A percentile compares a stretch with the other conserved stretches of the same genome.
Conservation (phyloP, 2,888 invertebrate species). For the Altica lythri region DNA sequence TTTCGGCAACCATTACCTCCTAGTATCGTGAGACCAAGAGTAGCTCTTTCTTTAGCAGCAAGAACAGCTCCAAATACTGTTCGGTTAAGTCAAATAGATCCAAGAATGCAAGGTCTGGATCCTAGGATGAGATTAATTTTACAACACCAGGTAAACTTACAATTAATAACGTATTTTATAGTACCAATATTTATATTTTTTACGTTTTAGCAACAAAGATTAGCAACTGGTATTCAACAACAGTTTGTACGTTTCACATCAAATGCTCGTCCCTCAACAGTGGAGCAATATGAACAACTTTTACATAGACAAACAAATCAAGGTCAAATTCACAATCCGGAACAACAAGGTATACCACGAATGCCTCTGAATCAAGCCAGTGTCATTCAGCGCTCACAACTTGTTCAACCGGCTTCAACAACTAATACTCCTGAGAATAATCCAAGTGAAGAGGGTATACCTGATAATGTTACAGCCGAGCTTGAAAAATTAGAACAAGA, state of each 20-base stretch:
- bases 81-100: slow-evolving; percentile 54
- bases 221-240: slow-evolving; percentile 38
- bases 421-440: slow-evolving; percentile 20
- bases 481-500: slow-evolving; percentile 72
- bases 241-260: slow-evolving; percentile 43
- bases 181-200: background rate
- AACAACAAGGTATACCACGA: slow-evolving; percentile 38
- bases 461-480: slow-evolving; percentile 71
- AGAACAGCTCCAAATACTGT: slow-evolving; percentile 48
- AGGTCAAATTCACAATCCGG: slow-evolving; percentile 38
- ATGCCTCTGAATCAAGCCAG: slow-evolving; percentile 33
- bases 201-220: slow-evolving; percentile 33
- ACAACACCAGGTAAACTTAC: slow-evolving; percentile 52
- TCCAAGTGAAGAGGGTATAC: slow-evolving; percentile 62
- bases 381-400: slow-evolving; percentile 36
- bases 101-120: slow-evolving; percentile 60
- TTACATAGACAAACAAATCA: slow-evolving; percentile 46
- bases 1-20: slow-evolving; percentile 74
- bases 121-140: slow-evolving; percentile 61
- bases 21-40: slow-evolving; percentile 60
- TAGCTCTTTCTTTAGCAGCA: slow-evolving; percentile 52
- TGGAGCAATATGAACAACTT: slow-evolving; percentile 52
- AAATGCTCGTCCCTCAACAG: slow-evolving; percentile 44
- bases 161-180: background rate
- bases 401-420: slow-evolving; percentile 27